Evolutionary conservation across 2,888 invertebrate genomes (phyloP).

Genomic region (Trissoscelio sp.): DNA sequence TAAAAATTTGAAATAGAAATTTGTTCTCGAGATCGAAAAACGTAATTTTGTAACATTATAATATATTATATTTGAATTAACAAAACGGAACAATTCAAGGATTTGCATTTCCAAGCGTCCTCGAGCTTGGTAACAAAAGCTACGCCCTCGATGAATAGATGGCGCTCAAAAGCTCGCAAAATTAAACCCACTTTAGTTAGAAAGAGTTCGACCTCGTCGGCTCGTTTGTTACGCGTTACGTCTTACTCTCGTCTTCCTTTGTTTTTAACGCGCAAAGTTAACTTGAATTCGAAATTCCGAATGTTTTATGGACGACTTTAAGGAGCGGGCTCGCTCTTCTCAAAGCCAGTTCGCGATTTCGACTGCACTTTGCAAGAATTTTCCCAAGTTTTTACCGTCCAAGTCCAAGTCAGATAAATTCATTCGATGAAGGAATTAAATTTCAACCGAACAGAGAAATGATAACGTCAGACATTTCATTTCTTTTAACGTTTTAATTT

Average conservation of each 20-base stretch:
- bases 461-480: too few species aligned
- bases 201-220: constrained; percentile 25
- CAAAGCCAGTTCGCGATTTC: constrained; percentile 53
- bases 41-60: constrained; percentile 6
- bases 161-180: constrained; percentile 43
- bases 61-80: constrained; percentile 31
- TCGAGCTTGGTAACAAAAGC: constrained; percentile 25
- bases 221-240: constrained; percentile 61
- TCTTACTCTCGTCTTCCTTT: constrained; percentile 36
- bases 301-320: constrained; percentile 62
- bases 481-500: too few species aligned
- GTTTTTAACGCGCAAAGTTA: constrained; percentile 53
- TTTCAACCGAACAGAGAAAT: constrained; percentile 20
- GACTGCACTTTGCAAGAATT: constrained; percentile 47
- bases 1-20: constrained; percentile 5
- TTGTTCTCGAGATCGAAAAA: neutral
- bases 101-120: constrained; percentile 51
- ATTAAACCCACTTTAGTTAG: constrained; percentile 53
- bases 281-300: constrained; percentile 57
- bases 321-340: constrained; percentile 15
- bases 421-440: constrained; percentile 28
- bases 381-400: constrained; percentile 30
- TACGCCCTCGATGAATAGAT: constrained; percentile 39
- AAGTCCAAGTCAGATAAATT: constrained; percentile 41
- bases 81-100: constrained; percentile 35